Conservation (phyloP, 1,140 invertebrate genomes). For the Dolichoris vasculosae region DNA sequence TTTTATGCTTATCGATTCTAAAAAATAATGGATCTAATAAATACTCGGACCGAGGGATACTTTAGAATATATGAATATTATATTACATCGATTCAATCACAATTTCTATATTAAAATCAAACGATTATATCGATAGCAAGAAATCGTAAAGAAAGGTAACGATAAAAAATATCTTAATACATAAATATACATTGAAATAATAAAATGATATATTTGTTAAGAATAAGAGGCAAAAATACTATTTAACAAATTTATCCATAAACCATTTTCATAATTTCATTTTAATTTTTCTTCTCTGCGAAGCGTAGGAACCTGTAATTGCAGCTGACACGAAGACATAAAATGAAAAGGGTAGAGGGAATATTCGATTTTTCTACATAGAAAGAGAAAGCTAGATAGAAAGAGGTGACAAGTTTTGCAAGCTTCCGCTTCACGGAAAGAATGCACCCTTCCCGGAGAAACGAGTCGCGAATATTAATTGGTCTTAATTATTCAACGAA, state of each 20-base stretch:
- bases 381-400: not conserved
- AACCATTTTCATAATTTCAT: not conserved
- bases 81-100: too few relatives aligned
- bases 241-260: not conserved
- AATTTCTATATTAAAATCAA: too few relatives aligned
- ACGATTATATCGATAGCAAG: too few relatives aligned
- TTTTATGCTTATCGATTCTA: too few relatives aligned
- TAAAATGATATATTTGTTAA: too few relatives aligned
- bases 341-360: constrained; percentile 27
- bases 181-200: constrained; percentile 14
- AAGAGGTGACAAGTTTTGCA: constrained; percentile 38
- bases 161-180: not conserved
- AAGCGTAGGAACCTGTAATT: constrained; percentile 31
- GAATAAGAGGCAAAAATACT: too few relatives aligned
- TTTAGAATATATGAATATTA: too few relatives aligned
- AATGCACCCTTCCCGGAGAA: constrained; percentile 8
- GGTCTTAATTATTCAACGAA: constrained; percentile 51
- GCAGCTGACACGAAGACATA: constrained; percentile 42
- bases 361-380: constrained; percentile 33
- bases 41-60: too few relatives aligned
- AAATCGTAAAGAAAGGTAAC: too few relatives aligned
- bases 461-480: constrained; percentile 51
- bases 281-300: not conserved
- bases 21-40: too few relatives aligned
- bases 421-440: constrained; percentile 2